phyloP scores from a whole-genome alignment of 2,797 vertebrate species.

The Myioborus miniatus region DNA sequence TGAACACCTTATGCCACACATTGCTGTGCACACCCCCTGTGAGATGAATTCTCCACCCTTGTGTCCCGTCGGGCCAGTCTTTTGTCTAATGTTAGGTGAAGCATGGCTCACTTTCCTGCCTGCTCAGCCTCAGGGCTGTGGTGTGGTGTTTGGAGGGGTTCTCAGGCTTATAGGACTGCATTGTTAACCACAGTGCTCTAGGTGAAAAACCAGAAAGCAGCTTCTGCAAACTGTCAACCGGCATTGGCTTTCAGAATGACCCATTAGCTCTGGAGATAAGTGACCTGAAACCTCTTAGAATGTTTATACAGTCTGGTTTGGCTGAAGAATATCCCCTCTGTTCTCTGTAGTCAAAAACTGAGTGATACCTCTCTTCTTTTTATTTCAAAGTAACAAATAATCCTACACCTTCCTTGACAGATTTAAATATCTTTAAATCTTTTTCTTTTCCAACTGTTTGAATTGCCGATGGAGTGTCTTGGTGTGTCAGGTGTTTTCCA shows the following conservation, averaged over 20 bases:
- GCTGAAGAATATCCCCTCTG: background rate
- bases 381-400: background rate
- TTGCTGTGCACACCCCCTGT: rapidly evolving
- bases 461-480: background rate
- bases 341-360: background rate
- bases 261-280: background rate
- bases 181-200: background rate
- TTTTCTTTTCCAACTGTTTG: background rate
- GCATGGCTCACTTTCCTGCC: background rate
- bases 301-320: background rate
- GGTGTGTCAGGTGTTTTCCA: background rate
- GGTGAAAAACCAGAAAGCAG: background rate
- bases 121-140: background rate
- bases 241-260: background rate
- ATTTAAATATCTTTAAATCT: background rate
- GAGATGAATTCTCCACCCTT: background rate
- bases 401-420: background rate
- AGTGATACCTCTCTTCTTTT: background rate
- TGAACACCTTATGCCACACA: background rate
- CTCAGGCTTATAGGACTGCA: background rate
- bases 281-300: background rate
- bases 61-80: background rate
- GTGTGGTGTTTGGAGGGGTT: background rate
- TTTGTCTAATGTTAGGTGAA: background rate
- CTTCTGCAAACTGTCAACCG: background rate